These are phyloP conservation scores for Pelobates fuscus DNA, from an alignment of 2,113 vertebrate genomes.

Conservation along the genomic window DNA sequence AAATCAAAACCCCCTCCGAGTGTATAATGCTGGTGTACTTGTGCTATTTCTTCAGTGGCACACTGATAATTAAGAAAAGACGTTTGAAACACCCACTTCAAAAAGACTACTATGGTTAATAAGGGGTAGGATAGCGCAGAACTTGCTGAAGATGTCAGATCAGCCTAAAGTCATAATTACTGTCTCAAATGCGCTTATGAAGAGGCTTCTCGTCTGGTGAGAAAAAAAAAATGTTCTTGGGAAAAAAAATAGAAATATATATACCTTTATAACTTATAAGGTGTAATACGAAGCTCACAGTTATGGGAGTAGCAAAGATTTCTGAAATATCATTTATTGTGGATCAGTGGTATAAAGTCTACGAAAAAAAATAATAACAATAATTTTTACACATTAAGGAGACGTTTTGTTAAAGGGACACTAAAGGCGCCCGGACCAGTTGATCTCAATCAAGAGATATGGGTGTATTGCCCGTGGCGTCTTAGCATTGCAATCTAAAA, in stretches of 20 bases:
- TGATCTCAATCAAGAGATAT: too few species aligned
- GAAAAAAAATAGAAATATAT: constrained; percentile 59
- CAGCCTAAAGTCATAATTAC: constrained; percentile 69
- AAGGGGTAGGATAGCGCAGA: constrained; percentile 62
- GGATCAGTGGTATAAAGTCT: not conserved
- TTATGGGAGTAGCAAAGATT: too few species aligned
- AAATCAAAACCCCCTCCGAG: constrained; percentile 57
- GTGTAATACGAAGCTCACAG: too few species aligned
- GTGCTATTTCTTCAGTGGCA: constrained; percentile 58
- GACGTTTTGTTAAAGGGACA: too few species aligned
- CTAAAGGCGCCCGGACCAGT: too few species aligned
- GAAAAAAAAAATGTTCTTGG: constrained; percentile 57
- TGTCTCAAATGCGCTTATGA: constrained; percentile 58
- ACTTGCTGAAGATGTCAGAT: constrained; percentile 64
- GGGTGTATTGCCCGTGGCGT: too few species aligned
- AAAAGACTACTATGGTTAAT: constrained; percentile 62
- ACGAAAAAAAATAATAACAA: not conserved
- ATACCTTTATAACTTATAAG: too few species aligned
- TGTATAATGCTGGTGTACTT: constrained; percentile 56
- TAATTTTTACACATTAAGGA: too few species aligned
- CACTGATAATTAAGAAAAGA: constrained; percentile 68
- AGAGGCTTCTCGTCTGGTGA: constrained; percentile 57
- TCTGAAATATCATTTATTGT: not conserved
- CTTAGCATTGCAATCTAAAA: too few species aligned
- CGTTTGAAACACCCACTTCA: constrained; percentile 69